Base-by-base conservation (phyloP, 2,113 vertebrate species). In the Camelus dromedarius region DNA sequence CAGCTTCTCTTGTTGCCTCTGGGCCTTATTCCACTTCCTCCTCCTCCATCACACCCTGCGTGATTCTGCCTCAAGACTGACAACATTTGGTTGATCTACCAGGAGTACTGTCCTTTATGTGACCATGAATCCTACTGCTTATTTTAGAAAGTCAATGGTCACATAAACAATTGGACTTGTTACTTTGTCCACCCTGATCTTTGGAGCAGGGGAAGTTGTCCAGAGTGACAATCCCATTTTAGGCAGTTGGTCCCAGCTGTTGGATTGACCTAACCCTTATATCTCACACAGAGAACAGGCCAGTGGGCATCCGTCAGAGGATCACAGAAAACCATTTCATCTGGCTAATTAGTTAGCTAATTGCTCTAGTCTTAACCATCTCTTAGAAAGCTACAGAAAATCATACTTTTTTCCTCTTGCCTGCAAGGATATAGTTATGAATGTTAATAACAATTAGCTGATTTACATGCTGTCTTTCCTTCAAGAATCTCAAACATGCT, bases 381-480 rank as follows among this genome's bases (percentile, higher is more conserved):
- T 86, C 56, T 91, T 83, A 84, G 73, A 90, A 46, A 87, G 95
- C 58, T 67, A 69, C 52, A 69, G 79, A 97, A 92, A 89, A 95
- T 64, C 79, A 58, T 67, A 83, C 38, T 32, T 67, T 81, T 28
- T 54, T 18, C 35, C 62, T 80, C 62, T 93, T 88, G 89, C 54
- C 69, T 95, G 93, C 38, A 95, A 96, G 84, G 89, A 80, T 80
- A 81, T 32, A 89, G 82, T 93, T 62, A 93, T n/a, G 91, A 96
- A 70, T 94, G 66, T 62, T 95, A 85, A 94, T 95, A 94, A 92
- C 81, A 93, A 95, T 92, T 82, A 96, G 94, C 70, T 96, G 91
- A 83, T 96, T 94, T 97, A 91, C 89, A 87, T 75, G 96, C 91
- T 96, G 75, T 92, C 94, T 97, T 97, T 96, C 80, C 85, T 95